A percentile compares a stretch with the other conserved stretches of the same genome.
These are phyloP conservation scores for Caenorhabditis brenneri DNA, from an alignment of 1,140 invertebrate species.

Conservation along the genomic window DNA sequence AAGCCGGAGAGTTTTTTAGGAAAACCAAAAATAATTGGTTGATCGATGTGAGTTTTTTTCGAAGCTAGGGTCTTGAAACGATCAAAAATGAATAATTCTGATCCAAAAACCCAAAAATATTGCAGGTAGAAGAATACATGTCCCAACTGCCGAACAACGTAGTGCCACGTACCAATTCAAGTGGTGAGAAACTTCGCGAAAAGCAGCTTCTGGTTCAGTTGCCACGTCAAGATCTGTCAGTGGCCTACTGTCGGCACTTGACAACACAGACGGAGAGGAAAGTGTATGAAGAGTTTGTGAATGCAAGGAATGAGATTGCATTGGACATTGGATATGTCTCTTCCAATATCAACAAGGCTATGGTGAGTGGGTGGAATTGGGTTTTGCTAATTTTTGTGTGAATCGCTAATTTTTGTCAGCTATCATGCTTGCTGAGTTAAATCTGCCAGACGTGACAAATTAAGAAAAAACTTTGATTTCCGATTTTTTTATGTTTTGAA, in stretches of 20 bases:
- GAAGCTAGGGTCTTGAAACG: background rate
- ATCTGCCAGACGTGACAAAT: too few species aligned
- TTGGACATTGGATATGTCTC: conserved; percentile 85
- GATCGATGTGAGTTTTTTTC: conserved; percentile 45
- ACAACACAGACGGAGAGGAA: conserved; percentile 72
- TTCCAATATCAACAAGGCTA: conserved; percentile 62
- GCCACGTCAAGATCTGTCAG: conserved; percentile 87
- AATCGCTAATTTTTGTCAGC: too few species aligned
- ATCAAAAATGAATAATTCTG: background rate
- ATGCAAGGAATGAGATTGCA: conserved; percentile 88
- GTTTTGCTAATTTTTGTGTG: too few species aligned
- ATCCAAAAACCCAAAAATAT: background rate
- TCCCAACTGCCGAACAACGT: conserved; percentile 80
- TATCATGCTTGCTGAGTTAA: too few species aligned
- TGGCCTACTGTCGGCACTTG: conserved; percentile 86
- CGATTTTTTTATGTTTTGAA: too few species aligned
- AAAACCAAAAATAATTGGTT: conserved; percentile 46
- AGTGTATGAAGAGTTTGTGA: conserved; percentile 84
- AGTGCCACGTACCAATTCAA: conserved; percentile 79
- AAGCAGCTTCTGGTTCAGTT: conserved; percentile 85
- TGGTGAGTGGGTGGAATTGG: conserved; percentile 65
- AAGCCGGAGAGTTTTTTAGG: conserved; percentile 30
- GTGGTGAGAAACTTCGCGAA: conserved; percentile 81
- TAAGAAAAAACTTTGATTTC: too few species aligned
- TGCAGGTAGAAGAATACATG: conserved; percentile 79